These are phyloP conservation scores for Zootoca vivipara DNA, from an alignment of 2,113 vertebrate species.

Conservation along the genomic window DNA sequence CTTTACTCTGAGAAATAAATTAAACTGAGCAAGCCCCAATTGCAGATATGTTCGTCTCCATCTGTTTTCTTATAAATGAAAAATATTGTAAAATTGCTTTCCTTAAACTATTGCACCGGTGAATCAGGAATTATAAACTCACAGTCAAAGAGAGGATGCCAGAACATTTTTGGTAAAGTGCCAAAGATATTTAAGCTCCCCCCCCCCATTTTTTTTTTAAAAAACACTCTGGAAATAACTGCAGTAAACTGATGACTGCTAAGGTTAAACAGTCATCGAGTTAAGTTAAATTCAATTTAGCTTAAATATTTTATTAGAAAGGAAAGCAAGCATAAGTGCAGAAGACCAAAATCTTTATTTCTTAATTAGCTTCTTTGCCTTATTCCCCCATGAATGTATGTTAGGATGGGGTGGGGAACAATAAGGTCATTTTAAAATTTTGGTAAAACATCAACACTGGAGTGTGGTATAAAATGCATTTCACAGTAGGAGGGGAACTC, in stretches of 20 bases:
- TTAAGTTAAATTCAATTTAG: slow-evolving; percentile 75
- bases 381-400: slow-evolving; percentile 57
- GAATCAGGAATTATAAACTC: slow-evolving; percentile 62
- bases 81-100: slow-evolving; percentile 65
- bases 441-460: slow-evolving; percentile 54
- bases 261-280: slow-evolving; percentile 69
- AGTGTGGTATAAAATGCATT: slow-evolving; percentile 48
- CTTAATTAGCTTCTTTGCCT: slow-evolving; percentile 60
- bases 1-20: slow-evolving; percentile 73
- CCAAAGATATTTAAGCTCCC: slow-evolving; percentile 72
- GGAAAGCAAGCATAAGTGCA: slow-evolving; percentile 64
- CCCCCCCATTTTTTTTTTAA: slow-evolving; percentile 42
- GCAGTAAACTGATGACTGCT: slow-evolving; percentile 68
- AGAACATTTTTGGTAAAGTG: slow-evolving; percentile 66
- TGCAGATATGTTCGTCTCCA: slow-evolving; percentile 72
- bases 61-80: slow-evolving; percentile 71
- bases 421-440: slow-evolving; percentile 60
- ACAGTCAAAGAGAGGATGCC: slow-evolving; percentile 59
- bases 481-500: slow-evolving; percentile 41
- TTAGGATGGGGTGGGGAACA: slow-evolving; percentile 33
- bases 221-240: slow-evolving; percentile 71
- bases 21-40: slow-evolving; percentile 70
- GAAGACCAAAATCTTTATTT: slow-evolving; percentile 67
- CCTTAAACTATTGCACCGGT: slow-evolving; percentile 67
- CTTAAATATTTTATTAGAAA: slow-evolving; percentile 75